Conservation (phyloP, 2,888 invertebrate genomes). For the Tenthredo distinguenda region DNA sequence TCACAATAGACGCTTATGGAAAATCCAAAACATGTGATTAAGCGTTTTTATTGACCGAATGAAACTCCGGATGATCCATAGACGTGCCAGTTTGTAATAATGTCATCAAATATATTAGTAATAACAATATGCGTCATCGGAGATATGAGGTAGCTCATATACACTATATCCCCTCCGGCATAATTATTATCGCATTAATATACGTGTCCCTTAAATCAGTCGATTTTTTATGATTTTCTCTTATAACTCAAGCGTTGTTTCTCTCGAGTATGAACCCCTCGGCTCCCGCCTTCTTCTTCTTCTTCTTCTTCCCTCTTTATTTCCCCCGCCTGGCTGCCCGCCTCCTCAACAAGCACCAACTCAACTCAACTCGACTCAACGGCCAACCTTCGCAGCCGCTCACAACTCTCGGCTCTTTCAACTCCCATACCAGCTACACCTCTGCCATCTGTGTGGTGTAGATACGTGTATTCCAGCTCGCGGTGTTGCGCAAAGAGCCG, state of each 20-base stretch:
- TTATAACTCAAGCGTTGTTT: background rate
- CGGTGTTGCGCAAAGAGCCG: constrained; percentile 8
- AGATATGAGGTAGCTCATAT: background rate
- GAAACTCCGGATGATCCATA: background rate
- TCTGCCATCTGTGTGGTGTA: background rate
- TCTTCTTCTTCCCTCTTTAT: background rate
- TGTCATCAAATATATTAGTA: background rate
- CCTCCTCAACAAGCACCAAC: background rate
- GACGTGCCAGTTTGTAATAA: constrained; percentile 5
- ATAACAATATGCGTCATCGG: background rate
- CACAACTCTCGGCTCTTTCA: background rate
- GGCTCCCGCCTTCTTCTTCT: background rate
- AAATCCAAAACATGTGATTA: background rate
- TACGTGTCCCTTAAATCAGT: background rate
- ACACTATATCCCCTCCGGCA: background rate
- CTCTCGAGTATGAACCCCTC: background rate
- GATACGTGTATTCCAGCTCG: background rate
- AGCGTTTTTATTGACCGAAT: background rate
- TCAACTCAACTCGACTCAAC: background rate
- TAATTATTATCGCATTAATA: background rate
- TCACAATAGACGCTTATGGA: background rate
- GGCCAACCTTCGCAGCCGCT: background rate
- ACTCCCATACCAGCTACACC: background rate
- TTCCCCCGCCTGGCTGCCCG: background rate
- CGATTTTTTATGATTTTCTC: background rate